These are phyloP conservation scores for Cephalopterus ornatus DNA, from an alignment of 2,113 vertebrate species.

Conservation along the genomic window DNA sequence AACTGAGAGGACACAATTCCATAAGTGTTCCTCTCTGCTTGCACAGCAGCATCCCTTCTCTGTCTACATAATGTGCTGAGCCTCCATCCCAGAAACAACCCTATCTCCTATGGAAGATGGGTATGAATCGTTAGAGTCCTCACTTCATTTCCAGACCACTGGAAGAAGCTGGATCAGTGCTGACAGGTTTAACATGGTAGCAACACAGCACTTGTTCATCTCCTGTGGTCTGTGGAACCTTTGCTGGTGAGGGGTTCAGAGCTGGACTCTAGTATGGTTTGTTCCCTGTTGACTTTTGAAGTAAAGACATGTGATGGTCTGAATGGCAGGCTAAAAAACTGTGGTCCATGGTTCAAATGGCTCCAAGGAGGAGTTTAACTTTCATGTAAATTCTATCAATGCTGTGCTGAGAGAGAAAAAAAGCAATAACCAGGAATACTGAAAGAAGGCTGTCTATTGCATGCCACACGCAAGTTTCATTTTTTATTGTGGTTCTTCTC, in stretches of 20 bases:
- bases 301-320: not conserved
- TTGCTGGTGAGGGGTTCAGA: not conserved
- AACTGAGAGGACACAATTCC: not conserved
- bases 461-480: not conserved
- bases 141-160: not conserved
- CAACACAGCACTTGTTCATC: not conserved
- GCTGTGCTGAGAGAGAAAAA: not conserved
- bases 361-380: not conserved
- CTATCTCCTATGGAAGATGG: not conserved
- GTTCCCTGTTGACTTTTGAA: not conserved
- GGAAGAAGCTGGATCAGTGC: not conserved
- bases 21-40: not conserved
- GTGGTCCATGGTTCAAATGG: not conserved
- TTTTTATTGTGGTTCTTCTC: not conserved
- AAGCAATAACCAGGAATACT: not conserved
- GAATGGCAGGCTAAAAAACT: not conserved
- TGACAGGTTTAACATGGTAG: accelerated
- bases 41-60: not conserved
- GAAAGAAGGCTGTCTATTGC: not conserved
- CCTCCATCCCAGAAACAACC: not conserved
- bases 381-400: not conserved
- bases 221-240: not conserved
- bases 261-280: not conserved
- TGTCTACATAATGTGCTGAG: not conserved
- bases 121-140: not conserved